These are phyloP conservation scores for Eulacestoma nigropectus DNA, from an alignment of 2,113 vertebrate species.

Conservation along the genomic window DNA sequence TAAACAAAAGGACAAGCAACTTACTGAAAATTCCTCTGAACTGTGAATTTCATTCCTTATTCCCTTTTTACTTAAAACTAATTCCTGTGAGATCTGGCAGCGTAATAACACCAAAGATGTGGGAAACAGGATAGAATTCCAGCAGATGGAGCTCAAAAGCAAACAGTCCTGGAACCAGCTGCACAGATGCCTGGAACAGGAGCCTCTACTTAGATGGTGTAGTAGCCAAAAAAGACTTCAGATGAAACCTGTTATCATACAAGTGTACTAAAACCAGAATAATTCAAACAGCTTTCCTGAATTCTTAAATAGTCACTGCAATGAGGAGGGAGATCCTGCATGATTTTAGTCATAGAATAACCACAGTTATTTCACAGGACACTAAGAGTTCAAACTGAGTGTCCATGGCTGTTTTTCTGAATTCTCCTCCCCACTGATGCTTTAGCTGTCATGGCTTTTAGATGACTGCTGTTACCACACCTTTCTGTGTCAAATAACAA, in stretches of 20 bases:
- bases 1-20: background rate
- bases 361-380: background rate
- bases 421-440: background rate
- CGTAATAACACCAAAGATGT: background rate
- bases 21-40: background rate
- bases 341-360: background rate
- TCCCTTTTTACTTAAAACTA: background rate
- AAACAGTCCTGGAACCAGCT: background rate
- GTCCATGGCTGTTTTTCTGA: background rate
- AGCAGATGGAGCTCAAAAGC: constrained; percentile 68
- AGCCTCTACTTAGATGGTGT: background rate
- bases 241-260: background rate
- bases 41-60: background rate
- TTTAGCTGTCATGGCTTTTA: background rate
- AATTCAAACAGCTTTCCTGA: background rate
- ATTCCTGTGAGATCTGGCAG: background rate
- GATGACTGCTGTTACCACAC: background rate
- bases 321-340: background rate
- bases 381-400: background rate
- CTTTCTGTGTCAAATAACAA: background rate
- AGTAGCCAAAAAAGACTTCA: background rate
- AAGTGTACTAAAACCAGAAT: background rate
- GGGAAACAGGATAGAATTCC: background rate
- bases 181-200: background rate
- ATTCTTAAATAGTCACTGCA: background rate